Base-by-base conservation (phyloP, 2,888 invertebrate genomes). In the Cenopis cana region DNA sequence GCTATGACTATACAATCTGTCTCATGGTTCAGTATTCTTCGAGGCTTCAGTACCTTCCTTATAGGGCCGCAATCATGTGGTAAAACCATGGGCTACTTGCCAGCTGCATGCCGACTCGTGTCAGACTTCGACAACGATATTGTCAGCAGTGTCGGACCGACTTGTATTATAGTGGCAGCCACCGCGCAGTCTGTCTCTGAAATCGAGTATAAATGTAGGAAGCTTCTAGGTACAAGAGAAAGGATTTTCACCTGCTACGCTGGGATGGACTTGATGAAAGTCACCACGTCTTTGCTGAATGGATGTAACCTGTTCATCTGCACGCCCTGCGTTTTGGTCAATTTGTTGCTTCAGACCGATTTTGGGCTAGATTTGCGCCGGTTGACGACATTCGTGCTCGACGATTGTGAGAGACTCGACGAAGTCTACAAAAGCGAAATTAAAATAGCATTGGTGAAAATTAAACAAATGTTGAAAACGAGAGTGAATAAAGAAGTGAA, bases 241-340 rank as follows among this genome's bases (percentile, higher is more conserved):
- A 87, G 78, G 41, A 86, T 90, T 0, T 80, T 94, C 4, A 85
- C 92, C 2, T 89, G 89, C 62, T 89, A 93, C 59, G 84, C 91
- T 0, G 94, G 95, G 0, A 87, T 94, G 74, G 83, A 86, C 68
- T 84, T 87, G 24, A 56, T 84, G 0, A 73, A 78, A n/a, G 76
- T 91, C 1, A 82, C 92, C 77, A 90, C 91, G 0, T 81, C 91
- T 10, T 83, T 96, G 52, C 80, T 95, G 0, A 95, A 95, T 77
- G 96, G 96, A 0, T 96, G 96, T 81, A 96, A 97, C 77, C 88
- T 97, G 57, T 86, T 97, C 49, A 94, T 97, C 2, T 94, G 95
- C 9, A 97, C 97, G 0, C 96, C 97, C 0, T 85, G 94, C 0
- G 94, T 82, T 84, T 95, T 80, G 76, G 92, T 73, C 81, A 95